These are phyloP conservation scores for Melinopterus prodromus DNA, from an alignment of 2,888 invertebrate species.

Conservation along the genomic window DNA sequence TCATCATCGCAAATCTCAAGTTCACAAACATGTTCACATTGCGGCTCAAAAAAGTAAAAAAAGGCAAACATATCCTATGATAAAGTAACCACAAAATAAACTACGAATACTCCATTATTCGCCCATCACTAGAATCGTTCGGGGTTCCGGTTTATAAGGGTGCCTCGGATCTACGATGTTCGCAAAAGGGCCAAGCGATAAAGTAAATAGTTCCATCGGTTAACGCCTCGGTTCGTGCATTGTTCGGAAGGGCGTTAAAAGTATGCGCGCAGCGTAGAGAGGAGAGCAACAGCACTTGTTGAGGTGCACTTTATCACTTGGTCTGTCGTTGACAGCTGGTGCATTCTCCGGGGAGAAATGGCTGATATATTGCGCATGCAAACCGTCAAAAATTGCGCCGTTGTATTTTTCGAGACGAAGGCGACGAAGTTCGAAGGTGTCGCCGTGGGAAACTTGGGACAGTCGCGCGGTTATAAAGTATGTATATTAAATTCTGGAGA, in stretches of 20 bases:
- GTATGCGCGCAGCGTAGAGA: neutral
- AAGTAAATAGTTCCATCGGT: constrained; percentile 4
- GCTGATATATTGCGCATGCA: neutral
- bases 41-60: too few species aligned
- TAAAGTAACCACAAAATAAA: too few species aligned
- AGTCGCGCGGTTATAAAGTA: too few species aligned
- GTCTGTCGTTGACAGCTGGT: neutral
- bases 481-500: too few species aligned
- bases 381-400: neutral
- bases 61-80: too few species aligned
- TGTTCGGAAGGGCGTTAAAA: neutral
- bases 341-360: neutral
- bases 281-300: neutral
- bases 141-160: neutral
- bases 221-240: neutral
- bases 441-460: too few species aligned
- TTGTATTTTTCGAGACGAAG: too few species aligned
- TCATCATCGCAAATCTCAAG: too few species aligned
- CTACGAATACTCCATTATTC: too few species aligned
- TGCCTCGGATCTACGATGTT: neutral
- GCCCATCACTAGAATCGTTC: neutral
- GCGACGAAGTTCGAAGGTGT: too few species aligned
- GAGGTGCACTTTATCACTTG: constrained; percentile 4
- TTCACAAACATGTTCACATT: too few species aligned
- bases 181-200: neutral